Percentiles rank a stretch among this genome's conserved stretches.
Conservation (phyloP, 2,113 vertebrate genomes). For the Hyperoodon ampullatus region DNA sequence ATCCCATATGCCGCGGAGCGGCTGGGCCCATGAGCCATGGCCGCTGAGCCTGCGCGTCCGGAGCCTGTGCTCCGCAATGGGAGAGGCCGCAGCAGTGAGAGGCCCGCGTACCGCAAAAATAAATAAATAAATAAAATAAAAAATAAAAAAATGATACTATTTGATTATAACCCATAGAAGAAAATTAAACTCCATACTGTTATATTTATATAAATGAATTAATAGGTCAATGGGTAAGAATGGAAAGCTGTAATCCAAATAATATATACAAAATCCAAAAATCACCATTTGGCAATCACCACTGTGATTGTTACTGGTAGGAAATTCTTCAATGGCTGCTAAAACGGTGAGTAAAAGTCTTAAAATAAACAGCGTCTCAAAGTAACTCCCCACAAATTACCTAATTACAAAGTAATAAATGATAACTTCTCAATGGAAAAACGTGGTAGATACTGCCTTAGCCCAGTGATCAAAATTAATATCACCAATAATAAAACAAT, state of each 20-base stretch:
- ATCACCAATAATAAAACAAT: background rate
- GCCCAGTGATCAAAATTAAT: background rate
- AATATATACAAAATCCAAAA: background rate
- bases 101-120: too few relatives aligned
- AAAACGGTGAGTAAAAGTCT: background rate
- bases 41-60: too few relatives aligned
- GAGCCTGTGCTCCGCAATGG: too few relatives aligned
- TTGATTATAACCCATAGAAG: background rate
- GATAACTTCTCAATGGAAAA: background rate
- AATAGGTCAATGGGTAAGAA: background rate
- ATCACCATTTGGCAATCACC: background rate
- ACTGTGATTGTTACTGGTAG: background rate
- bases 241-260: background rate
- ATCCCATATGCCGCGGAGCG: too few relatives aligned
- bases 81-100: too few relatives aligned
- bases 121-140: too few relatives aligned
- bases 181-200: background rate
- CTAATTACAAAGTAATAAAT: background rate
- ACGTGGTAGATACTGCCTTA: background rate
- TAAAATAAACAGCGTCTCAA: background rate
- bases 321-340: background rate
- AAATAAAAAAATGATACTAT: background rate
- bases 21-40: too few relatives aligned
- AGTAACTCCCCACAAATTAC: background rate
- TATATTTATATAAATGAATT: background rate